phyloP scores from a whole-genome alignment of 2,113 vertebrate genomes.

The Oncorhynchus keta region DNA sequence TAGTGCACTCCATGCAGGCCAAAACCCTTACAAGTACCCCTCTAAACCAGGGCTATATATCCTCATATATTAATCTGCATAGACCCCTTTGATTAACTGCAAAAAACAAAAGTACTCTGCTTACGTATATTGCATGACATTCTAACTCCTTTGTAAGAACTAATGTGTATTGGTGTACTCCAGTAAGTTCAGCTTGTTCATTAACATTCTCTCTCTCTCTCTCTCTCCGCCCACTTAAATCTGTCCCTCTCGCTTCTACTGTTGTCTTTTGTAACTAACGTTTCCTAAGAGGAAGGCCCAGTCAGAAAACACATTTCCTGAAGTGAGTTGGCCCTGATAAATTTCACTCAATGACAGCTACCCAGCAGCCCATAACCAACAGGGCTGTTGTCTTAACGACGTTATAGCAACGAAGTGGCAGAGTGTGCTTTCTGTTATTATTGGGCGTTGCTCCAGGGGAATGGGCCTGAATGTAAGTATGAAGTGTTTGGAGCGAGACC shows the following conservation, averaged over 20 bases:
- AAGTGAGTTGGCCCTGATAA: conserved; percentile 59
- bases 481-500: conserved; percentile 71
- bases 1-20: conserved; percentile 45
- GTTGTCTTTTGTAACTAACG: conserved; percentile 57
- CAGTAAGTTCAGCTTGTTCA: conserved; percentile 58
- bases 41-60: conserved; percentile 62
- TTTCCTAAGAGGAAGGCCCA: conserved; percentile 65
- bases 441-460: conserved; percentile 53
- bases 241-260: conserved; percentile 52
- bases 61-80: conserved; percentile 65
- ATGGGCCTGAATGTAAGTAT: conserved; percentile 76
- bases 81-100: conserved; percentile 64
- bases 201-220: conserved; percentile 50
- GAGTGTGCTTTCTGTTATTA: conserved; percentile 47
- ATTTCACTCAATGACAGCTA: conserved; percentile 48
- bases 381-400: conserved; percentile 47
- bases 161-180: conserved; percentile 62
- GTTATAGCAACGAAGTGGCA: conserved; percentile 58
- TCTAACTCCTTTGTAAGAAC: conserved; percentile 66
- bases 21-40: conserved; percentile 35
- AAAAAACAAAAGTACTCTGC: conserved; percentile 59
- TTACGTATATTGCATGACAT: conserved; percentile 75
- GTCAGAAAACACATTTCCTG: conserved; percentile 64
- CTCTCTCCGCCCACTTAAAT: conserved; percentile 32
- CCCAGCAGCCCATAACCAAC: conserved; percentile 33